Evolutionary conservation across 2,888 invertebrate genomes (phyloP).

Genomic region (Cephus rjabovi): DNA sequence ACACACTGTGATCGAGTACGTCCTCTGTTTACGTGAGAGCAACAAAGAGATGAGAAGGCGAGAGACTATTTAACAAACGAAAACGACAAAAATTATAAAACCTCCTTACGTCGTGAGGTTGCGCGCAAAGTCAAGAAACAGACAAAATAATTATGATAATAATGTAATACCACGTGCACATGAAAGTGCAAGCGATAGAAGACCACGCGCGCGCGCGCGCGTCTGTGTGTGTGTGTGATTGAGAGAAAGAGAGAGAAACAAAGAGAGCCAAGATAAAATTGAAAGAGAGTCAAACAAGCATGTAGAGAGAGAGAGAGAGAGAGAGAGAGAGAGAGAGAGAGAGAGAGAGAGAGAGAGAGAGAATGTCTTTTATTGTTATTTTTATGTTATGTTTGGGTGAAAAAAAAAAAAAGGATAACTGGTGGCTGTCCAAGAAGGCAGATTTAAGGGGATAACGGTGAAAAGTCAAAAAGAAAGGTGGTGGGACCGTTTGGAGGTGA

Average conservation of each 20-base stretch:
- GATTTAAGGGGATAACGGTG: background rate
- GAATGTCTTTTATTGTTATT: background rate
- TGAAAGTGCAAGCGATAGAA: slow-evolving; percentile 14
- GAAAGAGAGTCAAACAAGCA: slow-evolving; percentile 6
- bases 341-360: background rate
- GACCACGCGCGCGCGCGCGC: slow-evolving; percentile 1
- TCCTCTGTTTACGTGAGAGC: slow-evolving; percentile 8
- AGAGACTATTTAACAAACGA: background rate
- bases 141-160: slow-evolving; percentile 7
- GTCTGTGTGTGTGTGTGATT: slow-evolving; percentile 10
- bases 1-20: slow-evolving; percentile 41
- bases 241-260: slow-evolving; percentile 13
- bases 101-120: slow-evolving; percentile 8
- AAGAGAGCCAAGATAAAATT: slow-evolving; percentile 11
- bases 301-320: background rate
- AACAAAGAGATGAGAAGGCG: background rate
- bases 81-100: slow-evolving; percentile 11
- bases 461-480: background rate
- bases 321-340: background rate
- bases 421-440: background rate
- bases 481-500: background rate
- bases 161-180: slow-evolving; percentile 6
- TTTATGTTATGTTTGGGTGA: background rate
- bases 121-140: slow-evolving; percentile 9
- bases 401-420: slow-evolving; percentile 1